Conservation (phyloP, 2,113 vertebrate genomes). For the Petrocephalus microphthalmus region DNA sequence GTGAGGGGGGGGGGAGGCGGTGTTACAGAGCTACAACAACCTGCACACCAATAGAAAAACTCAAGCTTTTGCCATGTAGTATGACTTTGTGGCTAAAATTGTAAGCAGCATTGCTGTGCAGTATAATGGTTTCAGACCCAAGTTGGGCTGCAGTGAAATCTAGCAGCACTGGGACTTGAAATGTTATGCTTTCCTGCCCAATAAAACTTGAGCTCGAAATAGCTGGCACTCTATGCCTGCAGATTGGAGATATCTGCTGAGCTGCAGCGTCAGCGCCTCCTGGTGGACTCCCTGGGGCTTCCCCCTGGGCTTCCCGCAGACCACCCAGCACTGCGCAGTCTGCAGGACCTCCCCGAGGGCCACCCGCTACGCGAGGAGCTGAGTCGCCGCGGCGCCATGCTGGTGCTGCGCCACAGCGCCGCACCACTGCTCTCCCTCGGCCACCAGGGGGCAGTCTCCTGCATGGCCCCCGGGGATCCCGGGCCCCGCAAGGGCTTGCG, state of each 20-base stretch:
- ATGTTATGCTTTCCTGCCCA: neutral
- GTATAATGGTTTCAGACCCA: neutral
- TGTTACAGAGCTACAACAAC: neutral
- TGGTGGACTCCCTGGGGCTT: slow-evolving; percentile 70
- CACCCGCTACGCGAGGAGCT: slow-evolving; percentile 79
- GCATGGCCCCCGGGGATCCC: slow-evolving; percentile 60
- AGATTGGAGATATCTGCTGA: slow-evolving; percentile 93
- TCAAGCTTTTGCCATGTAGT: neutral
- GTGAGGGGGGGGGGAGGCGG: neutral
- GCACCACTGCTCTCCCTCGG: slow-evolving; percentile 74
- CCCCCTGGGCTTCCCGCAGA: slow-evolving; percentile 69
- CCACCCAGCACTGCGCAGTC: slow-evolving; percentile 75
- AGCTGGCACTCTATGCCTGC: neutral
- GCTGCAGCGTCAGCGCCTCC: slow-evolving; percentile 73
- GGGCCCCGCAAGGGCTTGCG: slow-evolving; percentile 49
- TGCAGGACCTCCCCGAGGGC: slow-evolving; percentile 77
- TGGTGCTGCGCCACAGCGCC: slow-evolving; percentile 79
- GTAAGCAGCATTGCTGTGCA: neutral
- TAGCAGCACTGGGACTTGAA: neutral
- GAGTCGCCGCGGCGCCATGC: slow-evolving; percentile 76
- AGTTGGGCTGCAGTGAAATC: neutral
- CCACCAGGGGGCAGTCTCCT: slow-evolving; percentile 60
- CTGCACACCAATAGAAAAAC: neutral
- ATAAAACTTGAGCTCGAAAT: neutral
- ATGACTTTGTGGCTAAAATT: neutral